phyloP scores from a whole-genome alignment of 2,113 vertebrate genomes.

The Pluvianellus socialis region DNA sequence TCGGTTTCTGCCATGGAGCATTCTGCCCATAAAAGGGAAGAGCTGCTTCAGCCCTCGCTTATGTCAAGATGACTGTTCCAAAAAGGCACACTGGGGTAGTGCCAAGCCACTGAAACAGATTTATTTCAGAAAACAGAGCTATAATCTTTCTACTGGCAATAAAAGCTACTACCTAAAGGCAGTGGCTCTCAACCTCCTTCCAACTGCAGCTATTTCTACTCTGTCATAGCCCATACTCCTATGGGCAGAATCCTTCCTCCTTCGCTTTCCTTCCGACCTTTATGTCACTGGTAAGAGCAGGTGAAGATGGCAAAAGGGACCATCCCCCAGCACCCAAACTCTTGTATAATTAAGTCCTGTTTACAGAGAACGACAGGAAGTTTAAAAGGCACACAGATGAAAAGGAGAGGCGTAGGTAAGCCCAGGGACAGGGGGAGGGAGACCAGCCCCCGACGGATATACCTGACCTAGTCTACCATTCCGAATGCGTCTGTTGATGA shows the following conservation, averaged over 20 bases:
- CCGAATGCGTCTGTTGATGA: not conserved
- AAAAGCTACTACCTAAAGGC: not conserved
- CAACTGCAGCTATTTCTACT: not conserved
- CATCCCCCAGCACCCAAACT: not conserved
- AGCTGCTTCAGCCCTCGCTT: not conserved
- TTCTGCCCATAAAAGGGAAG: not conserved
- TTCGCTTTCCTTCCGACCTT: rapidly evolving
- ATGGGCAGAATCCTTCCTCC: not conserved
- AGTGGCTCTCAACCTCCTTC: not conserved
- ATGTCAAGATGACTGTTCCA: not conserved
- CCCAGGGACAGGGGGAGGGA: not conserved
- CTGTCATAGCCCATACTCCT: not conserved
- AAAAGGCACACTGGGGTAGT: not conserved
- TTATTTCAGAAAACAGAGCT: not conserved
- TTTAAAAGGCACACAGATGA: not conserved
- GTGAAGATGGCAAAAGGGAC: not conserved
- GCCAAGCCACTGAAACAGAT: not conserved
- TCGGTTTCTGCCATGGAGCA: not conserved
- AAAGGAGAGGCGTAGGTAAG: not conserved
- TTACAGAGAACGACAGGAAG: not conserved
- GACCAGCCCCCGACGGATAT: not conserved
- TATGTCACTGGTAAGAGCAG: not conserved
- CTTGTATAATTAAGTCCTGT: not conserved
- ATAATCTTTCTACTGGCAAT: not conserved
- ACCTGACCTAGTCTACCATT: not conserved